phyloP scores from a whole-genome alignment of 1,140 invertebrate genomes.

The Drosophila teissieri region DNA sequence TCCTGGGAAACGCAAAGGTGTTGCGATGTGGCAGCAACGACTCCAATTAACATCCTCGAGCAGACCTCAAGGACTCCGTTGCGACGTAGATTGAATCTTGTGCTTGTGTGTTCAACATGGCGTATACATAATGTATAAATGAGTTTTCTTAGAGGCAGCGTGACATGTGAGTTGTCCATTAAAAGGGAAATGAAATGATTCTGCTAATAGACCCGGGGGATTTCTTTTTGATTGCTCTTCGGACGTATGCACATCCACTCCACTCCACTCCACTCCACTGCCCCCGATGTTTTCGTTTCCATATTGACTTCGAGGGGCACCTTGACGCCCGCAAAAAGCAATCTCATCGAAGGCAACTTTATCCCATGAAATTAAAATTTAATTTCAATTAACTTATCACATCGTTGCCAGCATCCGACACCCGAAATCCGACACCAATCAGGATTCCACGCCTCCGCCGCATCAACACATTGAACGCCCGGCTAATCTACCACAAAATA shows the following conservation, averaged over 20 bases:
- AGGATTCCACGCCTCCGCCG: conserved; percentile 14
- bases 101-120: conserved; percentile 50
- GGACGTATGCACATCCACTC: conserved; percentile 4
- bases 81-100: conserved; percentile 43
- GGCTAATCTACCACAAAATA: conserved; percentile 65
- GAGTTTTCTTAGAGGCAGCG: conserved; percentile 43
- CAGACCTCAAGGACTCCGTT: conserved; percentile 16
- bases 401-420: conserved; percentile 50
- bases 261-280: no score
- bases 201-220: conserved; percentile 55
- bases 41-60: conserved; percentile 18
- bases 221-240: conserved; percentile 48
- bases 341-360: conserved; percentile 53
- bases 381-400: conserved; percentile 65
- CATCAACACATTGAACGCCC: conserved; percentile 57
- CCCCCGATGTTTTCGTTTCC: conserved; percentile 27
- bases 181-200: conserved; percentile 58
- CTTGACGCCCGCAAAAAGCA: conserved; percentile 19
- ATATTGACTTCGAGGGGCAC: conserved; percentile 35
- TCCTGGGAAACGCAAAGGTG: conserved; percentile 7
- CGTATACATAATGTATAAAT: conserved; percentile 61
- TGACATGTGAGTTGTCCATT: conserved; percentile 55
- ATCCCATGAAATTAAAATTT: conserved; percentile 59
- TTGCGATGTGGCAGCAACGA: conserved; percentile 12
- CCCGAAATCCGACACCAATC: conserved; percentile 41